A percentile compares a stretch with the other conserved stretches of the same genome.
Evolutionary conservation across 2,113 vertebrate genomes (phyloP).

Genomic region (Rousettus leschenaultii): DNA sequence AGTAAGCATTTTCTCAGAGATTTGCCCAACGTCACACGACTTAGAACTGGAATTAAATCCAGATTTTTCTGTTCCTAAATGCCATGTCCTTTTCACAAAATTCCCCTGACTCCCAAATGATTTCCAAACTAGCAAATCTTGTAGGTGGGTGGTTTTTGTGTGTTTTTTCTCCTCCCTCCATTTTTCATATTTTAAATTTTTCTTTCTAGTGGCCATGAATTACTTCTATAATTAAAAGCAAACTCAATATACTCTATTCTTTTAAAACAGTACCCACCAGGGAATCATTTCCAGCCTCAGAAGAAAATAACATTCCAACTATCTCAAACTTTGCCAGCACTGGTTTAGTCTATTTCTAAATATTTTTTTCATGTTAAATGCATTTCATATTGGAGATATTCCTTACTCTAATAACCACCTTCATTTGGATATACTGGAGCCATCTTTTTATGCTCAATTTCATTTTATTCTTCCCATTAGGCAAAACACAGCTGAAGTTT

Average conservation of each 20-base stretch:
- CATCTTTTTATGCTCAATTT: neutral
- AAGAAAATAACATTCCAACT: neutral
- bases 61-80: neutral
- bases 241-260: neutral
- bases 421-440: neutral
- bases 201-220: neutral
- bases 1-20: neutral
- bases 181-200: neutral
- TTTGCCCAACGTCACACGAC: neutral
- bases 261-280: neutral
- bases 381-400: neutral
- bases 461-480: neutral
- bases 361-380: neutral
- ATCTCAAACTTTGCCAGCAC: neutral
- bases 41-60: neutral
- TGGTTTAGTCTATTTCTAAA: neutral
- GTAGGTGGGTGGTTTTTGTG: neutral
- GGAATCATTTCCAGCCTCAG: neutral
- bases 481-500: neutral
- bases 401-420: neutral
- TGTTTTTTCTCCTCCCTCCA: neutral
- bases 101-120: neutral
- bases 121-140: neutral
- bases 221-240: neutral
- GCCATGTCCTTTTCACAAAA: neutral